These are phyloP conservation scores for Watsonalla binaria DNA, from an alignment of 2,888 invertebrate genomes.

Conservation along the genomic window DNA sequence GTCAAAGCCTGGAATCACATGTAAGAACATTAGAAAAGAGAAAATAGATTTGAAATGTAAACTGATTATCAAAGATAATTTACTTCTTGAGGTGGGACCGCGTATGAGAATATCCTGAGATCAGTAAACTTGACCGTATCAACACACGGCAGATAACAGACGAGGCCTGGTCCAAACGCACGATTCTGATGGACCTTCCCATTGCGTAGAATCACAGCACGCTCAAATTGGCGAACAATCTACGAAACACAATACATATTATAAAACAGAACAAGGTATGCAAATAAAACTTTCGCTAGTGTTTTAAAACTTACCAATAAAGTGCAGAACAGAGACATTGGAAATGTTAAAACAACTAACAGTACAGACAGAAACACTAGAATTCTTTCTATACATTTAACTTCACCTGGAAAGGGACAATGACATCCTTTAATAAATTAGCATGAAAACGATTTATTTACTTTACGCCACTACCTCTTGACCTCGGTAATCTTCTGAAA, in stretches of 20 bases:
- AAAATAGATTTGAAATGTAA: background rate
- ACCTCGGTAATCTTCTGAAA: too few relatives aligned
- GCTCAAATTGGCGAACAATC: conserved; percentile 88
- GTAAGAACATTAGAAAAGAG: background rate
- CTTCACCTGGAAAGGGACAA: conserved; percentile 26
- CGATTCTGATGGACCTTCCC: conserved; percentile 84
- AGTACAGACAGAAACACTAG: conserved; percentile 34
- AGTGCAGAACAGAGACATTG: conserved; percentile 38
- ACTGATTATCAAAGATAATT: conserved; percentile 2
- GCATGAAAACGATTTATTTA: too few relatives aligned
- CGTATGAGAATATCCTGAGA: conserved; percentile 91
- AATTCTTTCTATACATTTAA: conserved; percentile 30
- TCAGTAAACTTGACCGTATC: conserved; percentile 92
- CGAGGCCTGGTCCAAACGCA: conserved; percentile 87
- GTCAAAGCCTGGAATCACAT: conserved; percentile 39
- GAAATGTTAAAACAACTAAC: conserved; percentile 35
- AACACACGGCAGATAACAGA: conserved; percentile 93
- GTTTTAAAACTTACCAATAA: conserved; percentile 36
- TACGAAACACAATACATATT: conserved; percentile 22
- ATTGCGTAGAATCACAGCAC: conserved; percentile 90
- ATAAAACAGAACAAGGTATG: background rate
- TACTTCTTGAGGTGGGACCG: conserved; percentile 96
- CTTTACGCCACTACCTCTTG: too few relatives aligned
- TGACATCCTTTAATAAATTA: too few relatives aligned
- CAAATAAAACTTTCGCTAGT: background rate